Evolutionary conservation across 64 coral and sea anemone genomes (phyloP), one percentile per base, ranked within the genome.

Genomic region (Montipora capricornis): DNA sequence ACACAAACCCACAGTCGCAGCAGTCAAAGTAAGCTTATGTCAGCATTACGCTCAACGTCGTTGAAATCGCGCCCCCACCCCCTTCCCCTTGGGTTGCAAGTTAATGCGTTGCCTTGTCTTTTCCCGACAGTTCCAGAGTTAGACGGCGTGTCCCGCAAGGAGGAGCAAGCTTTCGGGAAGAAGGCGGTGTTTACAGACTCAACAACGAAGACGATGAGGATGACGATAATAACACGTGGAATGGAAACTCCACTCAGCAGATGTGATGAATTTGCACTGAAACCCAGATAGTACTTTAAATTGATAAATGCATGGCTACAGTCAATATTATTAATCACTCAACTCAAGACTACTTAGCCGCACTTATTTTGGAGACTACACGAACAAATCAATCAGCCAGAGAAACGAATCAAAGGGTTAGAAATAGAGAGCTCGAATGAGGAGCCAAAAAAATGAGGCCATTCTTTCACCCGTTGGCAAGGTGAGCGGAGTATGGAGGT

Each of bases 181-280:
- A 99, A 68, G 97, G 97, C 11, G 95, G 95, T 3, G 88, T 99
- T 84, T 74, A 94, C 74, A 89, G 91, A 17, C 91, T 99, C 19
- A 80, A 70, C 79, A 95, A 99, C 78, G 24, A 68, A 53, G 89
- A 88, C 7, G 88, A 98, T 52, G 97, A 96, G 52, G 94, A 98
- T 14, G 94, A 99, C 44, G 97, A 99, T 3, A 95, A 94, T 45
- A 99, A 96, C 47, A 99, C 97, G 11, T 99, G 97, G 97, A 99
- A 99, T 77, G 97, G 97, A 70, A 99, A 99, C 89, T 99, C 97
- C 2, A 99, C 97, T 52, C 97, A 99, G 46, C 97, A 99, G 78
- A 96, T 99, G 97, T 99, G 66, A 83, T 68, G 53, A 46, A 69
- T 80, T 47, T 57, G 6, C 2, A 11, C 53, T 8, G 53, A 57